These are phyloP conservation scores for Caenorhabditis remanei DNA, from an alignment of 1,140 invertebrate genomes.

Conservation along the genomic window DNA sequence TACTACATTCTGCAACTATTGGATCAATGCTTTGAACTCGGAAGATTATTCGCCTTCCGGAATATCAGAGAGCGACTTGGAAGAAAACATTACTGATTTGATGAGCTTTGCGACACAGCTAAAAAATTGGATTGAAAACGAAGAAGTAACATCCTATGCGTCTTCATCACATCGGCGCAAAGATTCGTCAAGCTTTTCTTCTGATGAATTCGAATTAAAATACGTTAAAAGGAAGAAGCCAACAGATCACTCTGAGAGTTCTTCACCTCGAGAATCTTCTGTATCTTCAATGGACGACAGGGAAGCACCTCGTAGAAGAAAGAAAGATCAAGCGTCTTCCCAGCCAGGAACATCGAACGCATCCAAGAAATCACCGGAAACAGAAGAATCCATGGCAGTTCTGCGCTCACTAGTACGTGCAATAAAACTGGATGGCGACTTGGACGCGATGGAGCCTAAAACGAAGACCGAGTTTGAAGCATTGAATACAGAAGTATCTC, in stretches of 20 bases:
- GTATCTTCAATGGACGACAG: neutral
- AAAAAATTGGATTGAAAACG: neutral
- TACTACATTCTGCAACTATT: conserved; percentile 10
- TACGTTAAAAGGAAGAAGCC: conserved; percentile 14
- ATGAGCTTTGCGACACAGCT: neutral
- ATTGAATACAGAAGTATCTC: conserved; percentile 31
- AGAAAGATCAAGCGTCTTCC: neutral
- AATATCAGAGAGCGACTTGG: conserved; percentile 11
- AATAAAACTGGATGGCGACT: neutral
- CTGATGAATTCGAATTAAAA: conserved; percentile 8
- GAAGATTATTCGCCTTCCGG: conserved; percentile 9
- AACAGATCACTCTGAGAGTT: conserved; percentile 36
- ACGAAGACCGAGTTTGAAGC: conserved; percentile 39
- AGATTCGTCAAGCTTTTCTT: neutral
- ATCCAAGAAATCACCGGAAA: conserved; percentile 6
- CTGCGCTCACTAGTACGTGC: conserved; percentile 7
- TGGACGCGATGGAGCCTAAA: conserved; percentile 39
- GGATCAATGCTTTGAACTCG: neutral
- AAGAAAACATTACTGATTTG: neutral
- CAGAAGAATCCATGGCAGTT: conserved; percentile 9
- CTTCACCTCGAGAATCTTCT: neutral
- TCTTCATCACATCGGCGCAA: neutral
- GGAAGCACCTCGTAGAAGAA: neutral
- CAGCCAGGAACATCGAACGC: neutral
- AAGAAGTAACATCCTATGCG: neutral